Evolutionary conservation across 2,113 vertebrate genomes (phyloP).

Genomic region (Charadrius vociferus): DNA sequence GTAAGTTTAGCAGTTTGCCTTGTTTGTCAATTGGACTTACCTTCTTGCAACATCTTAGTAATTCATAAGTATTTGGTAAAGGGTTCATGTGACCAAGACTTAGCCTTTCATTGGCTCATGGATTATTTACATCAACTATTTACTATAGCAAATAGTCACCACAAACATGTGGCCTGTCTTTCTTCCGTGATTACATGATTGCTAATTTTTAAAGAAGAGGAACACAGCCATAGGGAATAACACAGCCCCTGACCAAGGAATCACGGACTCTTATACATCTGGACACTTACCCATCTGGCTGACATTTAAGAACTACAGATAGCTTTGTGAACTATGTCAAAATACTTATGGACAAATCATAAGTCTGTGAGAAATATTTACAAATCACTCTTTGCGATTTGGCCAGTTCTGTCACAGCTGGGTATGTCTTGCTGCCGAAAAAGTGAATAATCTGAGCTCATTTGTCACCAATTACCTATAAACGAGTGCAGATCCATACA

Average conservation of each 20-base stretch:
- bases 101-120: neutral
- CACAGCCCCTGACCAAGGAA: neutral
- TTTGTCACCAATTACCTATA: neutral
- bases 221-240: neutral
- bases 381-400: neutral
- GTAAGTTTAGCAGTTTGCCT: neutral
- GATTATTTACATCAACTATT: neutral
- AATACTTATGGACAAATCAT: neutral
- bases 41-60: neutral
- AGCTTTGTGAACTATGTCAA: neutral
- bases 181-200: neutral
- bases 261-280: neutral
- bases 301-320: neutral
- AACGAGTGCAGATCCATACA: neutral
- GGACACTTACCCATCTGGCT: neutral
- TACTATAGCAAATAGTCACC: neutral
- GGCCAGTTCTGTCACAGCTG: neutral
- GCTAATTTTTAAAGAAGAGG: neutral
- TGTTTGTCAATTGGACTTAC: neutral
- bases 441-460: neutral
- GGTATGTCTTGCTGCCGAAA: neutral
- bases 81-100: neutral
- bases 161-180: fast-evolving
- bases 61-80: neutral
- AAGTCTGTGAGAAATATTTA: neutral